Base-by-base conservation (phyloP, 2,888 invertebrate genomes). In the Liodrosophila aerea region DNA sequence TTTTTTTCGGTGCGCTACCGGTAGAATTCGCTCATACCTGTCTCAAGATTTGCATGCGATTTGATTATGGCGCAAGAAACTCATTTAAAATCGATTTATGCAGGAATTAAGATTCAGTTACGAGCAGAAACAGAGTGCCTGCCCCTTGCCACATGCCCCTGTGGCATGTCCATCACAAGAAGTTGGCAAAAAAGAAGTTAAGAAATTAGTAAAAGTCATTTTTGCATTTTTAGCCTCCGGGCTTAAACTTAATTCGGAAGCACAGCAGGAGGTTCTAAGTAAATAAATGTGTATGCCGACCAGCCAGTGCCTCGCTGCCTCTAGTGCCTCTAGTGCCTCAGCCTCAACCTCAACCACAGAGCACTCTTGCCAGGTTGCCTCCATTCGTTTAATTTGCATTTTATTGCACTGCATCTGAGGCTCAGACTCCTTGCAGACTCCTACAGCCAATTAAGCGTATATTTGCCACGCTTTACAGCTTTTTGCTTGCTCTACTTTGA, bases 161-260 rank as follows among this genome's bases (percentile, higher is more conserved):
- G 51, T 51, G 41, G 59, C 74, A 68, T 36, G 85, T 77, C 85
- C 86, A 84, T 87, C 77, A n/a, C n/a, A n/a, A n/a, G n/a, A 85
- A 30, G 47, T 66, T 64, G 69, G 76, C 78, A 5, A 2, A 22
- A 22, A 22, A 22, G 22, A 88, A 80, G 84, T 82, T 84, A 87
- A 87, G 87, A 89, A 89, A 89, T 89, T 89, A 88, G 89, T 84
- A 89, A 89, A 90, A 89, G 88, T 88, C 90, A 90, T 90, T 90
- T 70, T 90, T 87, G 92, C 85, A 92, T 92, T 80, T 85, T 92
- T 92, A 92, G 93, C 93, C 93, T 91, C 91, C 91, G 92, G 93
- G 92, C 92, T 92, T 92, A 92, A 93, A 92, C 92, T 92, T 92
- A 93, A 93, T 93, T 92, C 93, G 93, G 93, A 92, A 93, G 93